Evolutionary conservation across 1,140 invertebrate species (phyloP).

Genomic region (Oedothorax gibbosus): DNA sequence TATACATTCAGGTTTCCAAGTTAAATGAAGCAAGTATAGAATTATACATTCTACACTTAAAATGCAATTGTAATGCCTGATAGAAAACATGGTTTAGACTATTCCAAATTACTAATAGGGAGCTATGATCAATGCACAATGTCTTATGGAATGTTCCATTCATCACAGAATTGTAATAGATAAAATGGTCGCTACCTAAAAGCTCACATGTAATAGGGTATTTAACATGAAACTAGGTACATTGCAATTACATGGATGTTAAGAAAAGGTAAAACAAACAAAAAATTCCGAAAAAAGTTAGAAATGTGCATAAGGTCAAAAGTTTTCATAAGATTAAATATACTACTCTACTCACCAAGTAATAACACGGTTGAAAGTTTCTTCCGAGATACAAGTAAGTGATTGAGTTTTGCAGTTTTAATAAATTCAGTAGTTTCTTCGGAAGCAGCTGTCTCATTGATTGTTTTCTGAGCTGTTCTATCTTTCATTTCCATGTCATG

Average conservation of each 20-base stretch:
- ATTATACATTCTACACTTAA: too few relatives aligned
- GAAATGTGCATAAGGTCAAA: background rate
- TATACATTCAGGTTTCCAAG: too few relatives aligned
- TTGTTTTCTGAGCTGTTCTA: background rate
- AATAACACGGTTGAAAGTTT: conserved; percentile 31
- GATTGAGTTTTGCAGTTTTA: background rate
- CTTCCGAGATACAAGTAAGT: conserved; percentile 1
- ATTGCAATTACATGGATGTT: background rate
- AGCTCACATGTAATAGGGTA: too few relatives aligned
- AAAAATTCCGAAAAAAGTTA: background rate
- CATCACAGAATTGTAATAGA: too few relatives aligned
- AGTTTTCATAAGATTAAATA: background rate
- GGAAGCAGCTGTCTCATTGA: background rate
- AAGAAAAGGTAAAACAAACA: background rate
- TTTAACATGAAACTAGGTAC: too few relatives aligned
- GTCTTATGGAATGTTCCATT: too few relatives aligned
- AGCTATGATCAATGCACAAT: too few relatives aligned
- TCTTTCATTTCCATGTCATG: conserved; percentile 39
- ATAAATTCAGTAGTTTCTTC: conserved; percentile 19
- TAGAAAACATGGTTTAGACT: too few relatives aligned
- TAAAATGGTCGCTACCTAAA: too few relatives aligned
- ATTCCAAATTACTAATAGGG: too few relatives aligned
- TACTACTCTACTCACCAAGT: conserved; percentile 12
- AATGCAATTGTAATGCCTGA: too few relatives aligned
- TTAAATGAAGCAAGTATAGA: too few relatives aligned